Evolutionary conservation across 2,888 invertebrate genomes (phyloP).

Genomic region (Ormyrus pomaceus): DNA sequence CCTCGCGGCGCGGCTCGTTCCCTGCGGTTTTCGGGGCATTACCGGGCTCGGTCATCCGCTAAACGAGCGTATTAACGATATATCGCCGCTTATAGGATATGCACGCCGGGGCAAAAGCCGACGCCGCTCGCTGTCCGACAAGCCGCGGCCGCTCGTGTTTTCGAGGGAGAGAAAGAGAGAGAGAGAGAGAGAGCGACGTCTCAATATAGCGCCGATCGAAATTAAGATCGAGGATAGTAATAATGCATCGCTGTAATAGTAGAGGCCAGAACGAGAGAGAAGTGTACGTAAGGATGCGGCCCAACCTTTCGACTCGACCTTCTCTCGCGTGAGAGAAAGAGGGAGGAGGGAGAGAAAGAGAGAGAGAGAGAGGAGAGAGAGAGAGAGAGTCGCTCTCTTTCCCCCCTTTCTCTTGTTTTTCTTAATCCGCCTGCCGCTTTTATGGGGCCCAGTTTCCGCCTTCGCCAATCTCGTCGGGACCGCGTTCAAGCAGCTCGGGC

Average conservation of each 20-base stretch:
- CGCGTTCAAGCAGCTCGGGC: conserved; percentile 30
- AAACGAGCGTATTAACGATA: conserved; percentile 65
- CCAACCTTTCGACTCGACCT: conserved; percentile 49
- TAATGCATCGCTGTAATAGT: conserved; percentile 46
- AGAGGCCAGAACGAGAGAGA: not conserved
- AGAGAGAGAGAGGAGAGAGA: too few relatives aligned
- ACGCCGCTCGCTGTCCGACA: conserved; percentile 20
- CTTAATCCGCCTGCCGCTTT: conserved; percentile 31
- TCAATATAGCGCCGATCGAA: conserved; percentile 50
- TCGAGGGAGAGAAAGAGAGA: conserved; percentile 8
- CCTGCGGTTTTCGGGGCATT: conserved; percentile 72
- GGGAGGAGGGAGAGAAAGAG: too few relatives aligned
- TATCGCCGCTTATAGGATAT: conserved; percentile 17
- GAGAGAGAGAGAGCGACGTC: conserved; percentile 38
- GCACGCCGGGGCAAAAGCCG: conserved; percentile 2
- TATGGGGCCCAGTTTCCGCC: conserved; percentile 51
- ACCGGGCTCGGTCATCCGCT: conserved; percentile 73
- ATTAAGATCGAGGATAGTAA: conserved; percentile 56
- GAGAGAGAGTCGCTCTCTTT: conserved; percentile 1
- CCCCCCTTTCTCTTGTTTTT: conserved; percentile 37
- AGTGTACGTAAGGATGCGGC: not conserved
- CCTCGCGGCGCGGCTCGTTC: conserved; percentile 52
- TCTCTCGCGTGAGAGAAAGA: not conserved
- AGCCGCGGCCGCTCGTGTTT: not conserved
- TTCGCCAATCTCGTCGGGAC: conserved; percentile 36